phyloP scores from a whole-genome alignment of 2,113 vertebrate genomes.

The Nothocercus julius region DNA sequence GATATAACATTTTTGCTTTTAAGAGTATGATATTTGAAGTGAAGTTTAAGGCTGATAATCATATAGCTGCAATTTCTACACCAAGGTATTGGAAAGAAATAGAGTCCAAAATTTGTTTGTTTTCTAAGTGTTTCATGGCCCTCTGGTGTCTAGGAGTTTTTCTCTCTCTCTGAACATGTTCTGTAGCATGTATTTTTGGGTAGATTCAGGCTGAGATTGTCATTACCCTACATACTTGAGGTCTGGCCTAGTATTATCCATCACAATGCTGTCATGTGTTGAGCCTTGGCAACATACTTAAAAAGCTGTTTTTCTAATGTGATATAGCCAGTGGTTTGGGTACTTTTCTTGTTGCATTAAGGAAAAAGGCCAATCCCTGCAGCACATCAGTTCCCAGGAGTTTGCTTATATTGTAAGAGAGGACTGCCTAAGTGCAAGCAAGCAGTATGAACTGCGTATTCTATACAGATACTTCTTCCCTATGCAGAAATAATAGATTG shows the following conservation, averaged over 20 bases:
- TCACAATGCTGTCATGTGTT: constrained; percentile 33
- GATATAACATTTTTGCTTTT: not conserved
- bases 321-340: not conserved
- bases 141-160: constrained; percentile 28
- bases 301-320: constrained; percentile 24
- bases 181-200: constrained; percentile 16
- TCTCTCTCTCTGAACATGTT: not conserved
- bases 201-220: not conserved
- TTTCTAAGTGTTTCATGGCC: not conserved
- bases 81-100: not conserved
- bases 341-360: constrained; percentile 7
- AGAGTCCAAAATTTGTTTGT: constrained; percentile 19
- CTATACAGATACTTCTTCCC: not conserved
- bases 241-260: constrained; percentile 36
- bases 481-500: not conserved
- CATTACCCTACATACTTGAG: constrained; percentile 50
- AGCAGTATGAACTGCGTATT: not conserved
- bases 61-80: not conserved
- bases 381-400: not conserved
- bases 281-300: not conserved
- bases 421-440: not conserved
- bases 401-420: not conserved
- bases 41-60: not conserved
- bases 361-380: not conserved
- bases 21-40: not conserved